phyloP scores from a whole-genome alignment of 2,797 vertebrate genomes.

The Buphagus erythrorhynchus region DNA sequence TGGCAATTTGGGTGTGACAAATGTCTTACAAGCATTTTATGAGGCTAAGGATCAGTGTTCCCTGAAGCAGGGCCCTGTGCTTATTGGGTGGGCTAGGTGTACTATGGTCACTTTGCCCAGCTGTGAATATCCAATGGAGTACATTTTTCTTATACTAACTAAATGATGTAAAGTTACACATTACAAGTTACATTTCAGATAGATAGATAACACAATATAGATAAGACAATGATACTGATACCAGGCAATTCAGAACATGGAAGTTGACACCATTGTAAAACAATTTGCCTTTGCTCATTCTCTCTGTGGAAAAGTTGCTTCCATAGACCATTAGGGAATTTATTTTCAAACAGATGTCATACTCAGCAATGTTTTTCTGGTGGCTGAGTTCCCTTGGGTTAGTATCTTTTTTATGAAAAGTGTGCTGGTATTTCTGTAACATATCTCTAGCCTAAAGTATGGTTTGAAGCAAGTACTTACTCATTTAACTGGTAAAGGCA shows the following conservation, averaged over 20 bases:
- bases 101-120: neutral
- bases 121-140: neutral
- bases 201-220: too few species aligned
- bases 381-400: neutral
- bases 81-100: neutral
- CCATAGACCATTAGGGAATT: neutral
- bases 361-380: neutral
- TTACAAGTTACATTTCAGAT: neutral
- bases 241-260: neutral
- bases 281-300: neutral
- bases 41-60: neutral
- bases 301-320: neutral
- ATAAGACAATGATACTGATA: neutral
- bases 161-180: neutral
- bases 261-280: neutral
- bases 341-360: neutral
- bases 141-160: neutral
- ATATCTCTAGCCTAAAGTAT: neutral
- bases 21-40: neutral
- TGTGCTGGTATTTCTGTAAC: neutral
- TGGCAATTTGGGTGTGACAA: neutral
- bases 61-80: neutral
- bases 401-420: neutral
- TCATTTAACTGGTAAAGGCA: slow-evolving; percentile 11
- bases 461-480: neutral